Conservation (phyloP, 2,888 invertebrate genomes). For the Colostygia pectinataria region DNA sequence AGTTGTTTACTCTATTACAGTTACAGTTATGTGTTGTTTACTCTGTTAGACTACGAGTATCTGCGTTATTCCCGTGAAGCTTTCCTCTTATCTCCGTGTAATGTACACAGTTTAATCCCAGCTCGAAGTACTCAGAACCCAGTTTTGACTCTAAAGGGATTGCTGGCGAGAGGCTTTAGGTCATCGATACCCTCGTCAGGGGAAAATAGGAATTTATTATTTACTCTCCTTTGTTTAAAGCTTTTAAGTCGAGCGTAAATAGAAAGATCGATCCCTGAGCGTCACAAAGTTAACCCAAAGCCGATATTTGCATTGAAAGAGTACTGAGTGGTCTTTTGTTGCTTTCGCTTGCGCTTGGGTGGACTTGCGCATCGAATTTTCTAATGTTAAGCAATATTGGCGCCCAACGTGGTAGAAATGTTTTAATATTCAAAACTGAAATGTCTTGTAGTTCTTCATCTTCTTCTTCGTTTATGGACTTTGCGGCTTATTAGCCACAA, state of each 20-base stretch:
- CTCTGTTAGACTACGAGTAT: too few relatives aligned
- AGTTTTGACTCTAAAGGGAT: slow-evolving; percentile 44
- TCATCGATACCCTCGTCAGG: slow-evolving; percentile 34
- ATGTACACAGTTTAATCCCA: slow-evolving; percentile 36
- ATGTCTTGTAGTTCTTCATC: too few relatives aligned
- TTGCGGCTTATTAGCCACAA: too few relatives aligned
- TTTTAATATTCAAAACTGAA: too few relatives aligned
- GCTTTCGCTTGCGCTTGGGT: background rate
- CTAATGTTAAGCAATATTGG: background rate
- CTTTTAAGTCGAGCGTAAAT: slow-evolving; percentile 19
- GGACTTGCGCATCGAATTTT: background rate
- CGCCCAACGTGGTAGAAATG: background rate
- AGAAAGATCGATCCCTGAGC: slow-evolving; percentile 9
- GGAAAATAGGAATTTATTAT: slow-evolving; percentile 23
- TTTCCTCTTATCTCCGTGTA: slow-evolving; percentile 23
- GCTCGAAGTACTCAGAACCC: slow-evolving; percentile 28
- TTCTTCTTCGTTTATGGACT: too few relatives aligned
- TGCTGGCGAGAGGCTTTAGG: slow-evolving; percentile 27
- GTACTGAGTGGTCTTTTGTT: background rate
- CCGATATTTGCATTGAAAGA: slow-evolving; percentile 4
- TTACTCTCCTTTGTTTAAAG: slow-evolving; percentile 28
- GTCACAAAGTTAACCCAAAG: slow-evolving; percentile 11
- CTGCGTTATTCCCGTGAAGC: background rate
- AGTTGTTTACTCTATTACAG: too few relatives aligned
- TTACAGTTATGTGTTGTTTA: too few relatives aligned